Base-by-base conservation (phyloP, 2,113 vertebrate genomes). In the Casuarius casuarius region DNA sequence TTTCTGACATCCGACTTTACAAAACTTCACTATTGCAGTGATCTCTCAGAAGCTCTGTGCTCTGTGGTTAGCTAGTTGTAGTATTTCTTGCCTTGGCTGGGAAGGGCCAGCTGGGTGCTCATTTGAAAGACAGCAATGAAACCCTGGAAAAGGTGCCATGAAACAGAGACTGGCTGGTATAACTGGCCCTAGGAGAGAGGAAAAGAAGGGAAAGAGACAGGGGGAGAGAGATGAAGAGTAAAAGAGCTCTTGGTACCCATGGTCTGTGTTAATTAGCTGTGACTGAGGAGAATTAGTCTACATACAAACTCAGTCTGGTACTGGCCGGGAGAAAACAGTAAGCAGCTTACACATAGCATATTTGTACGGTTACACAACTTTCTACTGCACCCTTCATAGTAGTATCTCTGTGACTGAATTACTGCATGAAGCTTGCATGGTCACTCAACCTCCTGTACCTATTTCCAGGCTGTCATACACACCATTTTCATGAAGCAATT, bases 121-220 rank as follows among this genome's bases (percentile, higher is more conserved):
- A 31, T 58, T 17, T 58, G 56, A 58, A 58, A 58, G 56, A 58
- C 18, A 17, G 16, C 56, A 58, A 58, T 58, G 29, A 58, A 23
- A 18, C 16, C 21, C 4, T 29, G 14, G 42, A 63, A 68, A 44
- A 81, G 12, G 22, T 54, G 28, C 26, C 59, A 73, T 25, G 52
- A 52, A 91, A 29, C 33, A 54, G 33, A 35, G 42, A 81, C 0
- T 1, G 7, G 6, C 2, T 84, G 42, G 38, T 1, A 0, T 72
- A 83, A 28, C 2, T 40, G 35, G 33, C 7, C 35, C 54, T 59
- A 38, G 19, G n/a, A 76, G 20, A 63, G 63, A 76, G 10, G 18
- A 3, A 23, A 81, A 56, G 4, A 1, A 8, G 5, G 19, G 38
- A 70, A 75, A 84, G 33, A 75, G 25, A 40, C 35, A 46, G 19